Percentiles rank a stretch among this genome's conserved stretches.
phyloP scores from a whole-genome alignment of 2,113 vertebrate genomes.

The Pollachius pollachius region DNA sequence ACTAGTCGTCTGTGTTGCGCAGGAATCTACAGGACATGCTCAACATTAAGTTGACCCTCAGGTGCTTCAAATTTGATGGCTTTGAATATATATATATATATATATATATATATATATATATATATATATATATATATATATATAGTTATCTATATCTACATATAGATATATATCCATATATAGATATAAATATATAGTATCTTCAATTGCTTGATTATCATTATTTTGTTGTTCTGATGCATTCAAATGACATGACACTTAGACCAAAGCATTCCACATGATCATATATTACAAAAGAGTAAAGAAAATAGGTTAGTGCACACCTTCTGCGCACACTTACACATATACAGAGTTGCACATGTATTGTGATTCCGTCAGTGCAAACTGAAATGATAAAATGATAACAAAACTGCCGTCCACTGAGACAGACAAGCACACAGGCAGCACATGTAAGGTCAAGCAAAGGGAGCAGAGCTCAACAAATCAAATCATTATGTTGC shows the following conservation, averaged over 20 bases:
- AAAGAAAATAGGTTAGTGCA: conserved; percentile 60
- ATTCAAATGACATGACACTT: conserved; percentile 78
- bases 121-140: conserved; percentile 70
- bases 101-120: conserved; percentile 72
- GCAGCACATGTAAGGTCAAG: conserved; percentile 20
- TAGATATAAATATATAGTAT: conserved; percentile 68
- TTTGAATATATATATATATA: conserved; percentile 62
- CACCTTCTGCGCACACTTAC: conserved; percentile 40
- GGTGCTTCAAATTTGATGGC: conserved; percentile 79
- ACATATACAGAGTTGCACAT: conserved; percentile 44
- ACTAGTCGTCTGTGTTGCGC: too few relatives aligned
- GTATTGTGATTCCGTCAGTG: conserved; percentile 55
- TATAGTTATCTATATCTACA: conserved; percentile 68
- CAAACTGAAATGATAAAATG: conserved; percentile 40
- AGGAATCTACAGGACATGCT: neutral
- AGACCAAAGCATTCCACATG: conserved; percentile 80
- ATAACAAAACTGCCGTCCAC: conserved; percentile 22
- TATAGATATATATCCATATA: conserved; percentile 63
- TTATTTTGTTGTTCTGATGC: conserved; percentile 73
- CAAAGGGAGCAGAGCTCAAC: conserved; percentile 45
- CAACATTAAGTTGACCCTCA: conserved; percentile 7
- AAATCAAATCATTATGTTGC: conserved; percentile 73
- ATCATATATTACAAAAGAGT: conserved; percentile 79
- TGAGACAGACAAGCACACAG: conserved; percentile 56
- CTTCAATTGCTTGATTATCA: conserved; percentile 76